A percentile compares a stretch with the other conserved stretches of the same genome.
Conservation (phyloP, 2,888 invertebrate species). For the Melieria picta region DNA sequence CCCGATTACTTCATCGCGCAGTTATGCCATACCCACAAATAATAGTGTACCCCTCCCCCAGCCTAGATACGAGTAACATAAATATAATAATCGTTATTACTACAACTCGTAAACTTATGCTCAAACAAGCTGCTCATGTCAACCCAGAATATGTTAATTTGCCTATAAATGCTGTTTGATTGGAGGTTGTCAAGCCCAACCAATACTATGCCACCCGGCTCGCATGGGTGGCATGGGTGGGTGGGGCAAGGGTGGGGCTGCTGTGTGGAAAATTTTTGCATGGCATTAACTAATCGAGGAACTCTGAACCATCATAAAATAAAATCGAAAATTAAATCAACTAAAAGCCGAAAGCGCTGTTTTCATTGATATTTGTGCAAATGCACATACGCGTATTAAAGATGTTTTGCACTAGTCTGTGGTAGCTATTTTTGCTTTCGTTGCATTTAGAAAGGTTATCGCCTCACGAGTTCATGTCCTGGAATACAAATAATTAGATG, state of each 20-base stretch:
- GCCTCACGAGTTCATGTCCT: background rate
- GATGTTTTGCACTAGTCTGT: background rate
- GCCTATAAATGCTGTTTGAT: background rate
- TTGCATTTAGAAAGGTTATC: constrained; percentile 28
- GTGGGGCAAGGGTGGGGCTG: too few relatives aligned
- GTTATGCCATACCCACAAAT: too few relatives aligned
- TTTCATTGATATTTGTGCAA: background rate
- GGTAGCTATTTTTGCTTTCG: constrained; percentile 7
- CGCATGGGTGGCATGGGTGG: too few relatives aligned
- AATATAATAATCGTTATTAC: background rate
- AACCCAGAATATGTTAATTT: constrained; percentile 9
- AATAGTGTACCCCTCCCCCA: too few relatives aligned
- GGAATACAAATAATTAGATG: background rate
- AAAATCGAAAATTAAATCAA: background rate
- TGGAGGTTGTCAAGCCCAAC: constrained; percentile 10
- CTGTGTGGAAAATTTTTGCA: too few relatives aligned
- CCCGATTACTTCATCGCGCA: too few relatives aligned
- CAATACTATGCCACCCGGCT: background rate
- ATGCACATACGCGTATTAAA: too few relatives aligned
- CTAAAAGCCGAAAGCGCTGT: too few relatives aligned
- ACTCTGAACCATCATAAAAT: background rate
- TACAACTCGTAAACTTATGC: constrained; percentile 13
- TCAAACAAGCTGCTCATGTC: constrained; percentile 7
- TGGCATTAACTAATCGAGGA: too few relatives aligned
- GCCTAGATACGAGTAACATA: too few relatives aligned